Evolutionary conservation across 2,113 vertebrate genomes (phyloP).

Genomic region (Oreochromis niloticus): DNA sequence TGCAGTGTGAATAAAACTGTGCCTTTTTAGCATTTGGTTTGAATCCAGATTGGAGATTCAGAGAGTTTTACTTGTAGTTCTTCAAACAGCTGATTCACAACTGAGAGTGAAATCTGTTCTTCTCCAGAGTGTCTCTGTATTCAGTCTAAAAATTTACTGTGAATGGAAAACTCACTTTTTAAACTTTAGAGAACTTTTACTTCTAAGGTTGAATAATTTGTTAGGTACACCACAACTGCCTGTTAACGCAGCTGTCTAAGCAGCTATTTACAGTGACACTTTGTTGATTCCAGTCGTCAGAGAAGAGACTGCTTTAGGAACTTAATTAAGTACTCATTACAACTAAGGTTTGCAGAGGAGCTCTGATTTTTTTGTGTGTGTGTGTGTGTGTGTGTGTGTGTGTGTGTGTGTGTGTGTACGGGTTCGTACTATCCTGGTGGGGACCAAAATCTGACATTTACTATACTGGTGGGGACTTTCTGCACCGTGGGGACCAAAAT

Average conservation of each 20-base stretch:
- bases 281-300: neutral
- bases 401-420: no score
- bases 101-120: neutral
- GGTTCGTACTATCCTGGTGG: no score
- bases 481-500: no score
- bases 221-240: neutral
- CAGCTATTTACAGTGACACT: neutral
- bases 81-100: neutral
- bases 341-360: neutral
- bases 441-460: no score
- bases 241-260: neutral
- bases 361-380: neutral
- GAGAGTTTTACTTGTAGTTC: neutral
- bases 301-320: neutral
- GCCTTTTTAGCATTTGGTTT: neutral
- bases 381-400: neutral
- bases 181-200: neutral
- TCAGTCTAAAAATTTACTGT: neutral
- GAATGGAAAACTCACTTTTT: neutral
- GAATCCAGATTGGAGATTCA: neutral
- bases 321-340: neutral
- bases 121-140: neutral
- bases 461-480: no score
- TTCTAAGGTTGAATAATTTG: neutral
- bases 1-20: neutral